phyloP scores from a whole-genome alignment of 1,140 invertebrate species.

The Diorhabda carinulata region DNA sequence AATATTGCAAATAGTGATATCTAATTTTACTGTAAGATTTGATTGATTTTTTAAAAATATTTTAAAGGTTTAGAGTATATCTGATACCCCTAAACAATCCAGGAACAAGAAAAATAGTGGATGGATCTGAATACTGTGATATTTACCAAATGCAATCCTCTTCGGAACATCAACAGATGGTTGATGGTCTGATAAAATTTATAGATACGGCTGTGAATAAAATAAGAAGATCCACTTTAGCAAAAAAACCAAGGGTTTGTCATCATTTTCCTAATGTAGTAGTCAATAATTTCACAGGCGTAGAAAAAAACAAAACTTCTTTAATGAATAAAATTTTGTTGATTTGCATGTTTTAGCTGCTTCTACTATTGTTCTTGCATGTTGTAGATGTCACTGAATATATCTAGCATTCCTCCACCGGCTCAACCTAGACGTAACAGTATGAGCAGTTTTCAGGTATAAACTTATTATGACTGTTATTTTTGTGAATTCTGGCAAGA shows the following conservation, averaged over 20 bases:
- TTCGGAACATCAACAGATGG: constrained; percentile 62
- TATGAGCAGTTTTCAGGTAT: constrained; percentile 46
- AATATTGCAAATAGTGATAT: too few relatives aligned
- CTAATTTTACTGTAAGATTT: too few relatives aligned
- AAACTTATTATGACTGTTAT: constrained; percentile 14
- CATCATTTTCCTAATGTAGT: constrained; percentile 3
- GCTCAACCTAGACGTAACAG: constrained; percentile 47
- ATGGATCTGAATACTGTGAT: constrained; percentile 70
- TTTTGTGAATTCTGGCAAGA: constrained; percentile 2
- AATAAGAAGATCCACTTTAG: constrained; percentile 67
- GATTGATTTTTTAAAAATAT: too few relatives aligned
- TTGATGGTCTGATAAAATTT: constrained; percentile 79
- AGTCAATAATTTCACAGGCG: neutral
- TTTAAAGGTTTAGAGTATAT: constrained; percentile 69
- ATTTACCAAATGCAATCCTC: constrained; percentile 65
- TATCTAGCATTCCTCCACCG: constrained; percentile 41
- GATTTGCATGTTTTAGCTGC: constrained; percentile 40
- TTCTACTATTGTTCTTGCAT: constrained; percentile 40
- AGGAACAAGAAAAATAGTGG: constrained; percentile 68
- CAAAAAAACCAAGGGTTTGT: constrained; percentile 62
- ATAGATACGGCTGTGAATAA: constrained; percentile 87
- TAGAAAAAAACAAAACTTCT: neutral
- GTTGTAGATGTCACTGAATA: constrained; percentile 49
- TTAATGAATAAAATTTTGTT: constrained; percentile 11
- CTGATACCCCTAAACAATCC: constrained; percentile 73